phyloP scores from a whole-genome alignment of 2,888 invertebrate genomes.

The Geophilus truncorum region DNA sequence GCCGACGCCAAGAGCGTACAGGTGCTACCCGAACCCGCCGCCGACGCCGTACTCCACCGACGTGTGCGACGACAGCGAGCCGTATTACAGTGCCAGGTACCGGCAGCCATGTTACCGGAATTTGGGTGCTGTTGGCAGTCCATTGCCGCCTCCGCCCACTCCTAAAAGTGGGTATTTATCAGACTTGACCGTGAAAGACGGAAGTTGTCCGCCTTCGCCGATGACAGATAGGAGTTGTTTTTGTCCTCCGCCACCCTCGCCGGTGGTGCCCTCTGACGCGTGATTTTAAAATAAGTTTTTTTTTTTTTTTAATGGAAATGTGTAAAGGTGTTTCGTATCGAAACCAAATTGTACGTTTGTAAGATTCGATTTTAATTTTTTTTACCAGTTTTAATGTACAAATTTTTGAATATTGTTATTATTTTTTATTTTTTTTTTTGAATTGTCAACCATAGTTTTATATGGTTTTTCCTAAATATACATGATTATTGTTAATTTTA shows the following conservation, averaged over 20 bases:
- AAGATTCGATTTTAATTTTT: background rate
- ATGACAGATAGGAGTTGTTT: slow-evolving; percentile 64
- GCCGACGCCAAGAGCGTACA: slow-evolving; percentile 54
- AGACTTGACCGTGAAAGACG: slow-evolving; percentile 49
- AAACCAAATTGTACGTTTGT: background rate
- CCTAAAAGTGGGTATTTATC: slow-evolving; percentile 70
- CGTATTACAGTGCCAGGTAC: slow-evolving; percentile 40
- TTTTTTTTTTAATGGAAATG: no score
- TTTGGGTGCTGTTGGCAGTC: slow-evolving; percentile 61
- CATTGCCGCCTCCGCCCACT: slow-evolving; percentile 70
- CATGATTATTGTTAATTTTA: background rate
- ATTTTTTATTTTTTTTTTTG: background rate
- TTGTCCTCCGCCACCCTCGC: slow-evolving; percentile 79
- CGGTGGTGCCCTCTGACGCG: slow-evolving; percentile 48
- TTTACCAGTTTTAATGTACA: background rate
- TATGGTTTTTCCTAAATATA: background rate
- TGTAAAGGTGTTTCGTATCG: background rate
- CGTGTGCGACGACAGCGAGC: slow-evolving; percentile 65
- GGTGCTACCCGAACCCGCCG: slow-evolving; percentile 75
- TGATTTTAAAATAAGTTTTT: background rate
- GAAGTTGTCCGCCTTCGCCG: slow-evolving; percentile 58
- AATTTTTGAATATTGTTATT: background rate
- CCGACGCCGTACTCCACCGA: slow-evolving; percentile 94
- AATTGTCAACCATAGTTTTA: background rate
- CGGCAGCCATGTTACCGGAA: slow-evolving; percentile 43